Percentiles rank a stretch among this genome's conserved stretches.
Conservation (phyloP, 2,113 vertebrate genomes). For the Nipponia nippon region DNA sequence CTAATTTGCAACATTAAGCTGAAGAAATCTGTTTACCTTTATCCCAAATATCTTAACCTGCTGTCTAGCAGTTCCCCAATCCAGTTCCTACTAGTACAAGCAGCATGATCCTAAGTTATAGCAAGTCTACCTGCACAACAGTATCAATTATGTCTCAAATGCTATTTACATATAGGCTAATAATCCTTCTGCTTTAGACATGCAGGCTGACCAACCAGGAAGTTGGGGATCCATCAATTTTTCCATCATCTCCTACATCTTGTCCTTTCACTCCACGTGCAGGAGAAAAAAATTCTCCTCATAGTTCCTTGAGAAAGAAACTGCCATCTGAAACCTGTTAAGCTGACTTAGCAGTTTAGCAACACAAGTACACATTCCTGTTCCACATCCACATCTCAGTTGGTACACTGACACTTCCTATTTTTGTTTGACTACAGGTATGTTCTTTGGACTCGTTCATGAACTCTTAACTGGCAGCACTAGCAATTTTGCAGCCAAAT, state of each 20-base stretch:
- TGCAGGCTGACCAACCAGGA: background rate
- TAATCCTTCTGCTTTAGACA: background rate
- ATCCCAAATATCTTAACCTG: background rate
- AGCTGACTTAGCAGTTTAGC: background rate
- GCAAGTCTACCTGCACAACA: background rate
- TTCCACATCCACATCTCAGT: rapidly evolving
- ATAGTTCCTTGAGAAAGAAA: background rate
- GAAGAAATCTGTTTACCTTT: background rate
- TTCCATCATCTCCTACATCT: background rate
- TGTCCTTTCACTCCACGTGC: background rate
- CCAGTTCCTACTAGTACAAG: background rate
- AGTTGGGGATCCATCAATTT: background rate
- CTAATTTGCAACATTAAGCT: background rate
- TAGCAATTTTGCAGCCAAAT: background rate
- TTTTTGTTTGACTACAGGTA: background rate
- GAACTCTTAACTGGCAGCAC: background rate
- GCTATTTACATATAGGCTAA: background rate
- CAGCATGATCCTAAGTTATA: background rate
- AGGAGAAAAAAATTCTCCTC: background rate
- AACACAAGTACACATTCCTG: background rate
- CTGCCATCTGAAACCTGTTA: background rate
- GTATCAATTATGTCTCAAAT: background rate
- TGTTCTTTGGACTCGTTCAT: background rate
- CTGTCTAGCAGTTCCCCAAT: background rate
- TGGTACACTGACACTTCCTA: background rate